Conservation (phyloP, 2,888 invertebrate species). For the Syrista parreyssii region DNA sequence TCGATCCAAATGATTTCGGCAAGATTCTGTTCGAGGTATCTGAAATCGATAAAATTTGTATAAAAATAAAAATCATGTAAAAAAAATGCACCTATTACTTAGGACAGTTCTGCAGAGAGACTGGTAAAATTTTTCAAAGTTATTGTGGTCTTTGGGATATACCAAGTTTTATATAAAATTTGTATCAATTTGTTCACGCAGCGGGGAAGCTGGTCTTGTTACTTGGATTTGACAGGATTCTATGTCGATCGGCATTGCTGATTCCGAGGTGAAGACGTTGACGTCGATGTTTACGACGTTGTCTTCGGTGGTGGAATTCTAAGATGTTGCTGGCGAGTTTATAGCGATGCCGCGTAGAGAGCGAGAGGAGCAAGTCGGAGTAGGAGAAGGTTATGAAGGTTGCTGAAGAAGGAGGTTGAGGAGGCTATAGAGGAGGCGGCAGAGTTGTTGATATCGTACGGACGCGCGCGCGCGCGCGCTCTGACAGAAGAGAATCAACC, state of each 20-base stretch:
- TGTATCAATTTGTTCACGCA: not conserved
- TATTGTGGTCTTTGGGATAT: not conserved
- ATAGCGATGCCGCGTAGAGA: not conserved
- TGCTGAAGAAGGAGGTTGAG: not conserved
- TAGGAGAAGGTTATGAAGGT: not conserved
- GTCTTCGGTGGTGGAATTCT: not conserved
- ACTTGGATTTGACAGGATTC: not conserved
- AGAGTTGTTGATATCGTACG: not conserved
- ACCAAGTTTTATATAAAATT: not conserved
- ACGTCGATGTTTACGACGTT: not conserved
- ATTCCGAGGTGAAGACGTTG: not conserved
- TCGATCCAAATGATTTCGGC: not conserved
- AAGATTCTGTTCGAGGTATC: not conserved
- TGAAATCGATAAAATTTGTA: not conserved
- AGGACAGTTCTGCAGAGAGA: not conserved
- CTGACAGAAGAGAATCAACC: slow-evolving; percentile 5
- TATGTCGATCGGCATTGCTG: not conserved
- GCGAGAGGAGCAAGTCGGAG: not conserved
- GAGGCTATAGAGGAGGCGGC: not conserved
- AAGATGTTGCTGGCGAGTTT: not conserved
- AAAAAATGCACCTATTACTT: not conserved
- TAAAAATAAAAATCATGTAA: not conserved
- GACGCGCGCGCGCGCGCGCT: slow-evolving; percentile 1
- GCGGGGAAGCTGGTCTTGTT: not conserved
- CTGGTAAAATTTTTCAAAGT: not conserved